A percentile compares a stretch with the other conserved stretches of the same genome.
Evolutionary conservation across 2,113 vertebrate species (phyloP).

Genomic region (Nesoenas mayeri): DNA sequence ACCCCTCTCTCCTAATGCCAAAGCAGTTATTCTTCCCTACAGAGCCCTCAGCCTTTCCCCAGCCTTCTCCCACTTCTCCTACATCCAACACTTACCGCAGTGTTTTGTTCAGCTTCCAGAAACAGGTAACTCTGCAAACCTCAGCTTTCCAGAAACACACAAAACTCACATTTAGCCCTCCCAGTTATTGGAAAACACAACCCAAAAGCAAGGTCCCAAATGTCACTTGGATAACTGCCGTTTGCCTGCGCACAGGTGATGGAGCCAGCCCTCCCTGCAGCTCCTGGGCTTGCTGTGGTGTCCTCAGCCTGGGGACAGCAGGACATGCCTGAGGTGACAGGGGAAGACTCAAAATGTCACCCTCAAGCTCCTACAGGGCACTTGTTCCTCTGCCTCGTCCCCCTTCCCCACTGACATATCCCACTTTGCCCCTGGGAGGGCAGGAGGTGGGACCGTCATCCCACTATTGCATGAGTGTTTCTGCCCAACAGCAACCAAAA

Average conservation of each 20-base stretch:
- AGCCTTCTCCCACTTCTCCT: not conserved
- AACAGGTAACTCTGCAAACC: not conserved
- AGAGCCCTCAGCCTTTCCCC: not conserved
- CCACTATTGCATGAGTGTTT: not conserved
- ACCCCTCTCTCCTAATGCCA: not conserved
- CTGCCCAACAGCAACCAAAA: not conserved
- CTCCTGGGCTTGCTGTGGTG: not conserved
- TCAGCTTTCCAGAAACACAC: not conserved
- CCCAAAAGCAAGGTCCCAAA: not conserved
- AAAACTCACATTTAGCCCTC: not conserved
- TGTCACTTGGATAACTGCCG: fast-evolving
- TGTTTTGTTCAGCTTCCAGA: not conserved
- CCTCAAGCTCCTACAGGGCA: not conserved
- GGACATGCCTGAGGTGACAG: not conserved
- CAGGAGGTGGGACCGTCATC: not conserved
- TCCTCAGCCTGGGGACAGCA: not conserved
- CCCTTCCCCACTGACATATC: fast-evolving
- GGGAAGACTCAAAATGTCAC: not conserved
- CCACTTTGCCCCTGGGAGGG: too few relatives aligned
- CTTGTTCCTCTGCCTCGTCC: not conserved
- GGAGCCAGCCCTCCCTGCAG: not conserved
- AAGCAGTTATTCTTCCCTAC: not conserved
- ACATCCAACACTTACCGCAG: not conserved
- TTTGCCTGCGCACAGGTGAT: not conserved
- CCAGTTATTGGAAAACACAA: not conserved